phyloP scores from a whole-genome alignment of 2,797 vertebrate genomes.

The Heteromormyrus szaboi region DNA sequence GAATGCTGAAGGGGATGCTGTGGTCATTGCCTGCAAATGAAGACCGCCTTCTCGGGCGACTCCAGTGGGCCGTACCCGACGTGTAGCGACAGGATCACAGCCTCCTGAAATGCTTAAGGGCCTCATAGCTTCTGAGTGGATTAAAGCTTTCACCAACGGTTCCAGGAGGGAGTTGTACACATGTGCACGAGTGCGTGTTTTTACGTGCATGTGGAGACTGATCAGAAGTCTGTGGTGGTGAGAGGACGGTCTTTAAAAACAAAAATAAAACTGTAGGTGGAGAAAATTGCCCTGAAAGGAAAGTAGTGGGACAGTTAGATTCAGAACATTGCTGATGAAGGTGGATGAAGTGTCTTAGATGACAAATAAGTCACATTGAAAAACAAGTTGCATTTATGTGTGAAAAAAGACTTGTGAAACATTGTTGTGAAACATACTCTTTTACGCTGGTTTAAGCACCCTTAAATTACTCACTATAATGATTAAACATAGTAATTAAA shows the following conservation, averaged over 20 bases:
- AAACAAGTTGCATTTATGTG: neutral
- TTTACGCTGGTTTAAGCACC: neutral
- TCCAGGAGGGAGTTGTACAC: neutral
- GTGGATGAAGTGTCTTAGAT: neutral
- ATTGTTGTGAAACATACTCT: neutral
- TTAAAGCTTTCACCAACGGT: neutral
- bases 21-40: neutral
- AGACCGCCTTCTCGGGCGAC: neutral
- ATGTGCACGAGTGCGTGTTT: neutral
- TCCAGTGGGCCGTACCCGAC: neutral
- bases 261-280: neutral
- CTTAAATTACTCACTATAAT: neutral
- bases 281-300: neutral
- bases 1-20: neutral
- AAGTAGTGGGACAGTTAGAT: neutral
- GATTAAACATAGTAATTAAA: neutral
- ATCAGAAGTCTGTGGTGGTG: neutral
- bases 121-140: slow-evolving; percentile 4
- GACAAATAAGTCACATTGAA: neutral
- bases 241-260: neutral
- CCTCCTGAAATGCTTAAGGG: slow-evolving; percentile 15
- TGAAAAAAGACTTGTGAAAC: neutral
- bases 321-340: neutral
- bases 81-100: neutral
- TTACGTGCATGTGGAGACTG: neutral